Base-by-base conservation (phyloP, 2,797 vertebrate species). In the Synanceia verrucosa region DNA sequence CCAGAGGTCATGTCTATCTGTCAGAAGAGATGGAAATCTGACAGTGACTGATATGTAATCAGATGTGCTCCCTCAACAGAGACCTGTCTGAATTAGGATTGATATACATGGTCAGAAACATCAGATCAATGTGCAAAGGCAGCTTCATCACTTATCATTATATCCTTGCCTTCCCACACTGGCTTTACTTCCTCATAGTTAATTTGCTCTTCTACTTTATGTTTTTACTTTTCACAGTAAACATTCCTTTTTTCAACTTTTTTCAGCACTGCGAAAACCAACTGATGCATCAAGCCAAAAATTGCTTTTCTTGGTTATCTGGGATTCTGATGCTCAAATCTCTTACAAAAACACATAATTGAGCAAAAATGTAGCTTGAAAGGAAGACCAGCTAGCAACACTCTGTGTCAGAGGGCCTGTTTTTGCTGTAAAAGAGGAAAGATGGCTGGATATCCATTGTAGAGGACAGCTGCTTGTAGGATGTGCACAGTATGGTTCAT, bases 41-140 rank as follows among this genome's bases (percentile, higher is more conserved):
- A 85, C 85, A 84, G 55, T 79, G 83, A 84, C 51, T 70, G 71
- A 86, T 85, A 71, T 56, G 52, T 71, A 89, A 81, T 83, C 76
- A 82, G 41, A 55, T 37, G 13, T 73, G 80, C 70, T 85, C 57
- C 0, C 64, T 82, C 66, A 79, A 79, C 76, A 57, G 76, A 69
- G 70, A 68, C 71, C 60, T 37, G 70, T 76, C 73, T 73, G 65
- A 84, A 83, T 84, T 60, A 77, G 68, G 55, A 89, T 84, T 78
- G 72, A 83, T 84, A 70, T 65, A 34, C 19, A 23, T 77, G 52
- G 55, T 75, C 61, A 51, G 71, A 76, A 46, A 79, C 53, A 68
- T 68, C 70, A 59, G 59, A 84, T 79, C 65, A 78, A 68, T 76
- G 62, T 51, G 61, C 68, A 70, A 80, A 63, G 44, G 47, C 60